Conservation (phyloP, 2,113 vertebrate species). For the Cettia cetti region DNA sequence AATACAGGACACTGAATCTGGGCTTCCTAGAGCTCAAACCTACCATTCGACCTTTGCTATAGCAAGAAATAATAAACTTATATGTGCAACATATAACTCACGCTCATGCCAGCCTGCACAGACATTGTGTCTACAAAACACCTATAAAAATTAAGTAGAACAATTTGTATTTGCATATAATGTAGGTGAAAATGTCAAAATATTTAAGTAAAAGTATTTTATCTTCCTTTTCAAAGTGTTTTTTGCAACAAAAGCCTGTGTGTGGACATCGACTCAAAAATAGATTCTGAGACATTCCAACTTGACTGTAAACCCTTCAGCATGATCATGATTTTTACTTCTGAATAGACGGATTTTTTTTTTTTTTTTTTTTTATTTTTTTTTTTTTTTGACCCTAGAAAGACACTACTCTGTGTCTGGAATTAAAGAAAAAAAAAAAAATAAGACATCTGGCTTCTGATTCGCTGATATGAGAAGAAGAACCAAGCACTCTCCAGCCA, state of each 20-base stretch:
- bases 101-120: background rate
- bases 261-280: background rate
- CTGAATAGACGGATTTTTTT: background rate
- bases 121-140: background rate
- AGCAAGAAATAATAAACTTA: background rate
- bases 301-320: background rate
- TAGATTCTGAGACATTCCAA: background rate
- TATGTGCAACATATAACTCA: background rate
- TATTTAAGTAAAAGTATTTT: background rate
- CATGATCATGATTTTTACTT: background rate
- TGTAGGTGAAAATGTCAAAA: background rate
- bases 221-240: background rate
- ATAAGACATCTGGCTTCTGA: background rate
- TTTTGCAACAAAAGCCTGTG: background rate
- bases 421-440: background rate
- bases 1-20: background rate
- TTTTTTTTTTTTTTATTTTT: constrained; percentile 6
- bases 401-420: background rate
- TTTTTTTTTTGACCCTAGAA: background rate
- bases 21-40: background rate
- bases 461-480: background rate
- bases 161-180: background rate
- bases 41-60: background rate
- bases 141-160: background rate
- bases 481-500: background rate